These are phyloP conservation scores for Hystrix brachyura DNA, from an alignment of 2,113 vertebrate genomes.

Conservation along the genomic window DNA sequence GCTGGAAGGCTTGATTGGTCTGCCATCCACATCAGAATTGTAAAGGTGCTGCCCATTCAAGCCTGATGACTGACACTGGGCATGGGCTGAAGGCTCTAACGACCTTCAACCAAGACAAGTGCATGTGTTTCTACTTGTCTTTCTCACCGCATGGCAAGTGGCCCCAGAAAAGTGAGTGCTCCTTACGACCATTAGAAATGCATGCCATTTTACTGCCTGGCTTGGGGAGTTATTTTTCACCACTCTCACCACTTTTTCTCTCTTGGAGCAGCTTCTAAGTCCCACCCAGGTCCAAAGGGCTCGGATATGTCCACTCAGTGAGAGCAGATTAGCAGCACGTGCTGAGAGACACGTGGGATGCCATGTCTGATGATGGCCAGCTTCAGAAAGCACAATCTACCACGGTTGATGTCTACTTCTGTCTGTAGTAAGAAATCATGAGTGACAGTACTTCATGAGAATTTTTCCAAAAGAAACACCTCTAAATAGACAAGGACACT, in stretches of 20 bases:
- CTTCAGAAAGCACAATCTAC: background rate
- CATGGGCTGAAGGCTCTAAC: background rate
- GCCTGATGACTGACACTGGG: background rate
- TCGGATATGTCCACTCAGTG: background rate
- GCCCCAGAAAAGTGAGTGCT: background rate
- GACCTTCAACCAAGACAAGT: background rate
- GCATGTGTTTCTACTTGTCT: fast-evolving
- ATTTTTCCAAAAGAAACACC: background rate
- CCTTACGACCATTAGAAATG: background rate
- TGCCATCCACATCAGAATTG: background rate
- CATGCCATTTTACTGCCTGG: background rate
- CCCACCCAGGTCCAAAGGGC: background rate
- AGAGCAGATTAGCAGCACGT: background rate
- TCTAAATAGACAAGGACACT: background rate
- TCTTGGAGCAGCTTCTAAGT: too few relatives aligned
- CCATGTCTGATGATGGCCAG: fast-evolving
- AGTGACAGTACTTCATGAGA: fast-evolving
- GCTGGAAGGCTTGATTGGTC: background rate
- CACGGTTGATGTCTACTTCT: background rate
- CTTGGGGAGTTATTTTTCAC: background rate
- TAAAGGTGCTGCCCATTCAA: fast-evolving
- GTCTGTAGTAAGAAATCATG: background rate
- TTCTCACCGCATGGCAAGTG: background rate
- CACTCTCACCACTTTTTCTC: background rate
- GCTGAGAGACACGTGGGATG: fast-evolving